These are phyloP conservation scores for Drosophila paramelanica DNA, from an alignment of 2,888 invertebrate species.

Conservation along the genomic window DNA sequence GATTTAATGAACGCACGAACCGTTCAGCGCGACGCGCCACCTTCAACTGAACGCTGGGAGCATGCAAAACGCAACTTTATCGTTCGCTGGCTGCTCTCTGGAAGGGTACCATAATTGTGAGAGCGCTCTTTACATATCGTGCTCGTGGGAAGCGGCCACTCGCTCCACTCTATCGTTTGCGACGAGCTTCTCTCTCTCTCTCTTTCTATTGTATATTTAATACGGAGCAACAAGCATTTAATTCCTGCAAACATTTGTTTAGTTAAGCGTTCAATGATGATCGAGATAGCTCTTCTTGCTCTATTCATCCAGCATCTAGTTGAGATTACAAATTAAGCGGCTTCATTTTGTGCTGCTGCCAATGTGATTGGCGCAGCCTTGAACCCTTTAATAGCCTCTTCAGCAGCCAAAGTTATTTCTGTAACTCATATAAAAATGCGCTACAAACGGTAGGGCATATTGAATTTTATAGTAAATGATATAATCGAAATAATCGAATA, in stretches of 20 bases:
- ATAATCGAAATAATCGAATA: not conserved
- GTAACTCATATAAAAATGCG: slow-evolving; percentile 54
- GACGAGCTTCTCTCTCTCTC: slow-evolving; percentile 1
- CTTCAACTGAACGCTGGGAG: slow-evolving; percentile 59
- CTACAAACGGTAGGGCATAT: slow-evolving; percentile 13
- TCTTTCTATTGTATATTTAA: not conserved
- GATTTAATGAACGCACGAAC: slow-evolving; percentile 40
- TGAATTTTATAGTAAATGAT: not conserved
- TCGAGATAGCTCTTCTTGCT: not conserved
- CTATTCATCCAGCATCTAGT: slow-evolving; percentile 9
- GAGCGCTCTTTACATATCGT: not conserved
- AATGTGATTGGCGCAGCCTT: slow-evolving; percentile 55
- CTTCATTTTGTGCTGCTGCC: slow-evolving; percentile 19
- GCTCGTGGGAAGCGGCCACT: not conserved
- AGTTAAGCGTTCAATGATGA: not conserved
- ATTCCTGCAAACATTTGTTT: not conserved
- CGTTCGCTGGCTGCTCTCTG: slow-evolving; percentile 10
- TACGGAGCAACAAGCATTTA: not conserved
- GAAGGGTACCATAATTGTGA: not conserved
- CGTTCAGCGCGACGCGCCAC: slow-evolving; percentile 69
- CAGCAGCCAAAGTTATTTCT: slow-evolving; percentile 61
- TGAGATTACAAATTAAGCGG: slow-evolving; percentile 55
- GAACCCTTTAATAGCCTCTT: slow-evolving; percentile 66
- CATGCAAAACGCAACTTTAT: slow-evolving; percentile 14
- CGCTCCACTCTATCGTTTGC: not conserved